Conservation (phyloP, 2,888 invertebrate genomes). For the Dasypolia templi region DNA sequence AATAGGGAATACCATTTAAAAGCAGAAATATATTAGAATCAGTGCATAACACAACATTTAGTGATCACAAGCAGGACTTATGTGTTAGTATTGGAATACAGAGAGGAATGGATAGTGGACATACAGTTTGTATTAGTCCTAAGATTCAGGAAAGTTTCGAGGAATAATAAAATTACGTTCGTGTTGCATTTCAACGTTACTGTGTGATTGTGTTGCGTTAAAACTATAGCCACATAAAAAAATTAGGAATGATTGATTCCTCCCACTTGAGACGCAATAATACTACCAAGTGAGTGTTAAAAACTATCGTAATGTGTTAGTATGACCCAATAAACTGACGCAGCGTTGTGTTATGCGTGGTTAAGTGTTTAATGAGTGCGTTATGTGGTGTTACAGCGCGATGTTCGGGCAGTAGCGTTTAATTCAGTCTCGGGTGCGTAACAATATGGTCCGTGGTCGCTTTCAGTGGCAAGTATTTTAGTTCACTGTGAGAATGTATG, state of each 20-base stretch:
- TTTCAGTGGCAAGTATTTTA: constrained; percentile 61
- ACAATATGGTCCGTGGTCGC: constrained; percentile 46
- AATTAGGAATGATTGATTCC: constrained; percentile 39
- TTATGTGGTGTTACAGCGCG: constrained; percentile 26
- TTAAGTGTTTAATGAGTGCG: constrained; percentile 39
- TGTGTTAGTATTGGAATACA: constrained; percentile 47
- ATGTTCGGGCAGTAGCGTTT: constrained; percentile 21
- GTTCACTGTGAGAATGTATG: constrained; percentile 64
- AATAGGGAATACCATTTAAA: constrained; percentile 15
- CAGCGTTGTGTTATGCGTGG: constrained; percentile 30
- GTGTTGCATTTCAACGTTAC: constrained; percentile 25
- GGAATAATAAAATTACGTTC: constrained; percentile 9
- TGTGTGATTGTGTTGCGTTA: constrained; percentile 31
- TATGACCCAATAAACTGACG: constrained; percentile 9
- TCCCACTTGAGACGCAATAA: constrained; percentile 8
- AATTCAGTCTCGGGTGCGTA: constrained; percentile 46
- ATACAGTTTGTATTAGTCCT: constrained; percentile 29
- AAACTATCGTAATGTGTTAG: constrained; percentile 24
- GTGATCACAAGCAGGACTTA: constrained; percentile 45
- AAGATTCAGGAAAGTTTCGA: constrained; percentile 13
- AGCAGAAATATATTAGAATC: constrained; percentile 19
- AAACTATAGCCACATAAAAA: constrained; percentile 16
- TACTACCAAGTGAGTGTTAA: constrained; percentile 33
- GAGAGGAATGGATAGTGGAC: constrained; percentile 20
- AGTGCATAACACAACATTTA: constrained; percentile 56